Evolutionary conservation across 2,888 invertebrate genomes (phyloP), one percentile per base, ranked within the genome.

Genomic region (Leptothorax acervorum): DNA sequence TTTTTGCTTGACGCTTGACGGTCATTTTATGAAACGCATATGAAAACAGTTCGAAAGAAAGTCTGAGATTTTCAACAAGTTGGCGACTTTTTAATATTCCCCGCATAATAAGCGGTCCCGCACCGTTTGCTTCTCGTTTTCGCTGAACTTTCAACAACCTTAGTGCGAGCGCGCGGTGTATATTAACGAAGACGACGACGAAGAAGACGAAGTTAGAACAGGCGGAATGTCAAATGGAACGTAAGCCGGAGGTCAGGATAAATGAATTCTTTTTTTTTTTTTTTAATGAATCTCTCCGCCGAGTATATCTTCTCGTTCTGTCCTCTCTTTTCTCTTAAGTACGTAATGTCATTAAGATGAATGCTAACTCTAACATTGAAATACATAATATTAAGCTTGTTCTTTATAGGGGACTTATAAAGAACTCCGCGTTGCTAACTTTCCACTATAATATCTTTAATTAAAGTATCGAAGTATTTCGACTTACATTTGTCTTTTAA

Each of bases 151-250:
- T 62, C 62, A 70, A 62, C 79, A 70, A 71, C 51, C 85, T 60
- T 57, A 86, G 76, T 70, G 57, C 73, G 66, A 79, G 74, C 75
- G 62, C 84, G 28, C 71, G 71, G 84, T 85, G 85, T 86, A 85
- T 83, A 86, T 88, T 88, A 89, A 89, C 88, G 85, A 87, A 89
- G 86, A 87, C 86, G 86, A 83, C 83, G 83, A 89, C 86, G 85
- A 79, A 70, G 74, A 70, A 60, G 79, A 70, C 51, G 45, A 71
- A 81, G 86, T 88, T 82, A 82, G 85, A 78, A 18, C 78, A 68
- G 75, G 83, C 66, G 82, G 87, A 89, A 88, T 86, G 85, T 89
- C 87, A 87, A 68, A 78, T 73, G 83, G 81, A 87, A 89, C 85
- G 85, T 81, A 82, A 86, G 76, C 71, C 63, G 63, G 57, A 60